These are phyloP conservation scores for Epinephelus cyanopodus DNA, from an alignment of 2,113 vertebrate species.

Conservation along the genomic window DNA sequence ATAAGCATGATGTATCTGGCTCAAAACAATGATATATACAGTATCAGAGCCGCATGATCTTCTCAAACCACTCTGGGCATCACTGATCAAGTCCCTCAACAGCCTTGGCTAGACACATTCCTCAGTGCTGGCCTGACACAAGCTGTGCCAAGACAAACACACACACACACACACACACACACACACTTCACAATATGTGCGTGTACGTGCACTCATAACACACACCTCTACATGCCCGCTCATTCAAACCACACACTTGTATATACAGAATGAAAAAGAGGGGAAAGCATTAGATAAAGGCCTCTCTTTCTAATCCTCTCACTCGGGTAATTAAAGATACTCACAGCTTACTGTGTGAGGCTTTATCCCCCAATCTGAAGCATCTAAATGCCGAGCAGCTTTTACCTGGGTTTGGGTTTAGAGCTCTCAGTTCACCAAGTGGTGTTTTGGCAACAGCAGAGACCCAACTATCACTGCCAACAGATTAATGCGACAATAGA, in stretches of 20 bases:
- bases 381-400: constrained; percentile 69
- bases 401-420: constrained; percentile 75
- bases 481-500: constrained; percentile 45
- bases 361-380: constrained; percentile 77
- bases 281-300: constrained; percentile 71
- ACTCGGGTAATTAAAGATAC: constrained; percentile 79
- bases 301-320: constrained; percentile 76
- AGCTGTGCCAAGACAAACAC: constrained; percentile 39
- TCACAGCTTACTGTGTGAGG: constrained; percentile 69
- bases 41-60: constrained; percentile 55
- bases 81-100: constrained; percentile 60
- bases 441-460: constrained; percentile 76
- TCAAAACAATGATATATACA: constrained; percentile 61
- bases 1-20: constrained; percentile 72
- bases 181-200: constrained; percentile 10
- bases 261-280: constrained; percentile 31
- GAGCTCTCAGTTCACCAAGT: constrained; percentile 71
- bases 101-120: constrained; percentile 60
- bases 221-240: constrained; percentile 21
- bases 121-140: constrained; percentile 31
- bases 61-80: constrained; percentile 56
- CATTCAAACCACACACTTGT: constrained; percentile 24
- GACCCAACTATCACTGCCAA: constrained; percentile 51
- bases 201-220: background rate
- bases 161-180: constrained; percentile 10